Evolutionary conservation across 2,113 vertebrate genomes (phyloP).

Genomic region (Galbula dea): DNA sequence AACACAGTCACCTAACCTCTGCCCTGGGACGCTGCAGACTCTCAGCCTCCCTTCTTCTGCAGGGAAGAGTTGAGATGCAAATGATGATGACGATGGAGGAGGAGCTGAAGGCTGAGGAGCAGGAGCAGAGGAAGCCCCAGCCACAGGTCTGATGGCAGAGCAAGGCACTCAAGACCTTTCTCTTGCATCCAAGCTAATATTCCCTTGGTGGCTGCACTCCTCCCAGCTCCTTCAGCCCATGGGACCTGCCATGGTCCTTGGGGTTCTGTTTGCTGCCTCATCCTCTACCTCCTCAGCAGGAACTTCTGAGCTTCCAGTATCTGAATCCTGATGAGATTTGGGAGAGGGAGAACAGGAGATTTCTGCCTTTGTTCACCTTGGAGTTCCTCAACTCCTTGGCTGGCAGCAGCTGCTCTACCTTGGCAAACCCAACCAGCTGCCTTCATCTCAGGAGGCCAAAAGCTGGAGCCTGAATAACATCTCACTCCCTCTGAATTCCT

Average conservation of each 20-base stretch:
- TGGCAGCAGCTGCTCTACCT: not conserved
- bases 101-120: not conserved
- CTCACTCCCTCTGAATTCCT: not conserved
- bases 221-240: not conserved
- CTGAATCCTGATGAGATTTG: not conserved
- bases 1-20: too few species aligned
- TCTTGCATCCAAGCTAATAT: not conserved
- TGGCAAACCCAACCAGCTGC: not conserved
- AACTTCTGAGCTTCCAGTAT: not conserved
- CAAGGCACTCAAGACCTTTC: not conserved
- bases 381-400: not conserved
- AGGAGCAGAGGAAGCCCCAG: not conserved
- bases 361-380: not conserved
- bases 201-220: not conserved
- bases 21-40: too few species aligned
- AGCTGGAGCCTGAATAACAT: not conserved
- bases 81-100: too few species aligned
- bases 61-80: too few species aligned
- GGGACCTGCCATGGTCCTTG: accelerated
- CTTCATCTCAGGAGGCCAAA: not conserved
- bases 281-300: not conserved
- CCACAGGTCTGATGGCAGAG: not conserved
- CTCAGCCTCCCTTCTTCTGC: too few species aligned
- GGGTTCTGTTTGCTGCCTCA: not conserved
- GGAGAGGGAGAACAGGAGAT: not conserved